Evolutionary conservation across 2,113 vertebrate species (phyloP), one percentile per base, ranked within the genome.

Genomic region (Phoxinus phoxinus): DNA sequence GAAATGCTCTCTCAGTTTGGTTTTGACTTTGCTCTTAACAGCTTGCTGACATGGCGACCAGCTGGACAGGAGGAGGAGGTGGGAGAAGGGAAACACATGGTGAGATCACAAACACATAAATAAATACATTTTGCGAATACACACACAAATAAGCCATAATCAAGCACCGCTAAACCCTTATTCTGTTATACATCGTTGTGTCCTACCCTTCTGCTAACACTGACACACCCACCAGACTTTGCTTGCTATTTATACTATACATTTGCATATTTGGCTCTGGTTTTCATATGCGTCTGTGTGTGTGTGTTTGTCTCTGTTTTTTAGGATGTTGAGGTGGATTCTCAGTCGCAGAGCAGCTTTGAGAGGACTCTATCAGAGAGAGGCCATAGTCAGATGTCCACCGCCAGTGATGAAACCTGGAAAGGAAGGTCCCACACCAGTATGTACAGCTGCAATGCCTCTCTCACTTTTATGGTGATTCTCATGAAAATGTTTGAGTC

Each of bases 361-460:
- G 98, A 99, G 89, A 95, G 95, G 92, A 98, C 98, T 65, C 93
- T 96, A 69, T 99, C 98, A 0, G 98, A 99, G 89, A 94, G 97
- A 90, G 97, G 96, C 86, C 97, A 97, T 91, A 99, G 97, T 89
- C 98, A 99, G 27, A 94, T 97, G 91, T 99, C 98, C 77, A 97
- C 95, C 84, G 94, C 96, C 0, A 98, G 97, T 0, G 98, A 99
- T 51, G 98, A 99, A 15, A 97, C 96, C 87, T 99, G 97, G 97
- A 99, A 96, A 93, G 94, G 96, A 10, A 95, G 93, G 86, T 94
- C 96, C 37, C 96, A 96, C 23, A 91, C 97, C 90, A 94, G 94
- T 96, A 94, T 93, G 94, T 85, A 74, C 7, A 41, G 67, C 35
- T 71, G 35, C 32, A 71, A 5, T 41, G 19, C 67, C 53, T 56